Conservation (phyloP, 2,113 vertebrate species). For the Brachionichthys hirsutus region DNA sequence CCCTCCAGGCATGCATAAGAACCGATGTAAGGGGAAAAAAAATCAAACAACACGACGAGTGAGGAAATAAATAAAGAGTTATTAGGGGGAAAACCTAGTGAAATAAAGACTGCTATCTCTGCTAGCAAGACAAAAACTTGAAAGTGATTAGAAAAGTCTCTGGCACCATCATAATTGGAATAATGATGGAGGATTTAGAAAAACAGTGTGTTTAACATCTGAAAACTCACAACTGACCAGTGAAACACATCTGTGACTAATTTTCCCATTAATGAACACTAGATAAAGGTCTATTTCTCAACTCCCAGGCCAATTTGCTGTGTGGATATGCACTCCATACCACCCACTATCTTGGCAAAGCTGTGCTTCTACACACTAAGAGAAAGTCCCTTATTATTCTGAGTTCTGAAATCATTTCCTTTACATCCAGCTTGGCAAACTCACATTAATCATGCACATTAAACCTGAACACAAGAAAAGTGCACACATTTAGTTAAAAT, state of each 20-base stretch:
- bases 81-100: not conserved
- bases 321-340: conserved; percentile 50
- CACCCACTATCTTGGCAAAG: conserved; percentile 18
- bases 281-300: conserved; percentile 57
- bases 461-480: too few relatives aligned
- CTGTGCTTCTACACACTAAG: too few relatives aligned
- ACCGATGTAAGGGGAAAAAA: not conserved
- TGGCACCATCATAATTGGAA: conserved; percentile 16
- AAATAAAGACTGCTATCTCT: conserved; percentile 3
- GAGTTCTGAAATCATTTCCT: too few relatives aligned
- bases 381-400: too few relatives aligned
- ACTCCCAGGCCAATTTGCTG: conserved; percentile 50
- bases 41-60: not conserved
- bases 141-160: not conserved
- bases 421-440: too few relatives aligned
- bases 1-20: not conserved
- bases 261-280: conserved; percentile 57
- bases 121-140: conserved; percentile 6
- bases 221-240: conserved; percentile 43
- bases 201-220: conserved; percentile 35
- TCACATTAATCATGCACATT: too few relatives aligned
- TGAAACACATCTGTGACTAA: conserved; percentile 58
- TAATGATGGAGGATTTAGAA: conserved; percentile 35
- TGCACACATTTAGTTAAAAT: too few relatives aligned
- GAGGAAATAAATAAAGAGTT: not conserved